These are phyloP conservation scores for Drosophila littoralis DNA, from an alignment of 1,140 invertebrate genomes.

Conservation along the genomic window DNA sequence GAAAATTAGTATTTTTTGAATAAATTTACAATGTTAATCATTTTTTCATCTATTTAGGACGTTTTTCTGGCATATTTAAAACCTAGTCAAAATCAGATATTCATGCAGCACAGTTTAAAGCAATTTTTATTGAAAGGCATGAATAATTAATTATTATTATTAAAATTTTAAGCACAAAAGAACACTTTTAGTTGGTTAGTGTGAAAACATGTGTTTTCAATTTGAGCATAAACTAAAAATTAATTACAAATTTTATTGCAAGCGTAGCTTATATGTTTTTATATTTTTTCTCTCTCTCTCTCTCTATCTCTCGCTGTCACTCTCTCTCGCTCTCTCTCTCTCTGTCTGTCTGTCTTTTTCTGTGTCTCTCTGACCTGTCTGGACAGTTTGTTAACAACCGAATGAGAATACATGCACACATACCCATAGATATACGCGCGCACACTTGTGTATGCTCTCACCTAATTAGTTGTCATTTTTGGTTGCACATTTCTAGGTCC, in stretches of 20 bases:
- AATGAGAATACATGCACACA: conserved; percentile 1
- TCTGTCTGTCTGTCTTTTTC: too few relatives aligned
- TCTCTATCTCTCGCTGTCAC: not conserved
- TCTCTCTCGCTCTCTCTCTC: too few relatives aligned
- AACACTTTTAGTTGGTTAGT: not conserved
- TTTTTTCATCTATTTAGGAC: too few relatives aligned
- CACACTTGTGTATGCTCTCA: not conserved
- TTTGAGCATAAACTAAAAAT: not conserved
- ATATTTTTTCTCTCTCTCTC: not conserved
- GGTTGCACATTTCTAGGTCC: conserved; percentile 6
- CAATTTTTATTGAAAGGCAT: not conserved
- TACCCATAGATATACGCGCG: not conserved
- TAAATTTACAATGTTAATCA: too few relatives aligned
- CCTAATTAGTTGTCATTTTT: conserved; percentile 37
- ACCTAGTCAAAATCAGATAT: not conserved
- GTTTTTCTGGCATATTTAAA: too few relatives aligned
- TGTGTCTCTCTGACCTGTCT: not conserved
- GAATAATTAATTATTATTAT: not conserved
- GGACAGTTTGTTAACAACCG: conserved; percentile 3
- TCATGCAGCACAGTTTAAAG: not conserved
- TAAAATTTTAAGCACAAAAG: not conserved
- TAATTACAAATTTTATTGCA: conserved; percentile 2
- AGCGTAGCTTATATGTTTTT: not conserved
- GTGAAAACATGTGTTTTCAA: not conserved
- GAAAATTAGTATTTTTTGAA: too few relatives aligned